Conservation (phyloP, 1,140 invertebrate genomes). For the Amphibalanus amphitrite region DNA sequence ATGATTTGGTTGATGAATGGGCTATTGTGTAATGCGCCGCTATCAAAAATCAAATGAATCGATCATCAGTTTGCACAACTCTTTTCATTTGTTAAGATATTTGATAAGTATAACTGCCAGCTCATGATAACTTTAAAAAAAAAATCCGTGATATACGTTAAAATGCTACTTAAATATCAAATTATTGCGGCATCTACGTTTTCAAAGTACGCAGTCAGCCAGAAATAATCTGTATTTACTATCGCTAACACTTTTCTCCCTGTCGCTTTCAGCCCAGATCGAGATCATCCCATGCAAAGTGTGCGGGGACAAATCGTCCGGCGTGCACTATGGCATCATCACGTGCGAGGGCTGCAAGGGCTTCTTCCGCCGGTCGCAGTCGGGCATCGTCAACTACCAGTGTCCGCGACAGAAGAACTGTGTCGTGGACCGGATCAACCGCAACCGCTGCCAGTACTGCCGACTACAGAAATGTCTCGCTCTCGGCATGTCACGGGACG, state of each 20-base stretch:
- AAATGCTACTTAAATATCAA: too few relatives aligned
- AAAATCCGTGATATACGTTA: too few relatives aligned
- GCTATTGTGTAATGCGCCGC: too few relatives aligned
- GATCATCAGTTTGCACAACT: too few relatives aligned
- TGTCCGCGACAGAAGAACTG: slow-evolving; percentile 97
- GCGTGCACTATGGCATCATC: slow-evolving; percentile 98
- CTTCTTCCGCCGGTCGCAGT: slow-evolving; percentile 94
- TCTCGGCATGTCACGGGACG: slow-evolving; percentile 98
- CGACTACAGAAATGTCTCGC: slow-evolving; percentile 97
- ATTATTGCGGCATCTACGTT: too few relatives aligned
- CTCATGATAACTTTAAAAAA: too few relatives aligned
- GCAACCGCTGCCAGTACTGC: slow-evolving; percentile 98
- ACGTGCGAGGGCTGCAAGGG: slow-evolving; percentile 99
- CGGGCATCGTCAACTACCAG: slow-evolving; percentile 92
- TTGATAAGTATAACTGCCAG: too few relatives aligned
- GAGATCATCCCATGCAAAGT: slow-evolving; percentile 99
- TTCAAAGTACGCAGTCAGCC: too few relatives aligned
- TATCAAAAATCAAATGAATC: too few relatives aligned
- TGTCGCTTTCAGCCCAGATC: slow-evolving; percentile 77
- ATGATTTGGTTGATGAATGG: too few relatives aligned
- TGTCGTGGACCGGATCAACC: slow-evolving; percentile 91
- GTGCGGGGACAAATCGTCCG: slow-evolving; percentile 96
- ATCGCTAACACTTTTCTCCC: slow-evolving; percentile 13
- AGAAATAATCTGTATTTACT: too few relatives aligned
- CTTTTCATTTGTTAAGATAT: too few relatives aligned